Base-by-base conservation (phyloP, 2,797 vertebrate genomes). In the Malurus splendens region DNA sequence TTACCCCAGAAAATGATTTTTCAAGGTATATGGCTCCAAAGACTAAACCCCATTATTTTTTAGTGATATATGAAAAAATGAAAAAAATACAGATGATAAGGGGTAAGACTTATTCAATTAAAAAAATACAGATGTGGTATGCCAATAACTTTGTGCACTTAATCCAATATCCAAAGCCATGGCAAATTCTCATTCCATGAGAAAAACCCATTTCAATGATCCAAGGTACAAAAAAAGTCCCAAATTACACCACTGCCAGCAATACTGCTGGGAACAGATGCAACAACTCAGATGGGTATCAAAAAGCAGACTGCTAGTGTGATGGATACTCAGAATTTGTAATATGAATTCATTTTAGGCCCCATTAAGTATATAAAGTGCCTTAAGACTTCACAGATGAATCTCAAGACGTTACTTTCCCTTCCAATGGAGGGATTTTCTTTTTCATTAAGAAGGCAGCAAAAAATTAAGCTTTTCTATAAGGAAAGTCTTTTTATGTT, bases 391-490 rank as follows among this genome's bases (percentile, higher is more conserved):
- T 95, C 70, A 90, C 85, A 94, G 90, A 80, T 89, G 59, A 79
- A 95, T 94, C 94, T 94, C 89, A 90, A 87, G 79, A 86, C 86
- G 85, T 96, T 96, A 95, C 42, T 95, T 94, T 94, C 95, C 96
- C 94, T 93, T 95, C 94, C 91, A 96, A 95, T 75, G 33, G 78
- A 82, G 85, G 71, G 64, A 79, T 44, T 94, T 82, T 68, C 80
- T 95, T 95, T 96, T 93, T 96, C 93, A 96, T 95, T 89, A 96
- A 96, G 94, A 95, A 93, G 84, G 85, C 92, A 95, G 92, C 92
- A 96, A 96, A 93, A 93, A 95, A 76, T 92, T 94, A 45, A 94
- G 91, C 93, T 95, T 94, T 96, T 96, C 94, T 96, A 96, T 90
- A 95, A 96, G 94, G 94, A 94, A 96, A 96, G 90, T 93, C 76